Percentiles rank a stretch among this genome's conserved stretches.
Evolutionary conservation across 2,113 vertebrate species (phyloP).

Genomic region (Bujurquina vittata): DNA sequence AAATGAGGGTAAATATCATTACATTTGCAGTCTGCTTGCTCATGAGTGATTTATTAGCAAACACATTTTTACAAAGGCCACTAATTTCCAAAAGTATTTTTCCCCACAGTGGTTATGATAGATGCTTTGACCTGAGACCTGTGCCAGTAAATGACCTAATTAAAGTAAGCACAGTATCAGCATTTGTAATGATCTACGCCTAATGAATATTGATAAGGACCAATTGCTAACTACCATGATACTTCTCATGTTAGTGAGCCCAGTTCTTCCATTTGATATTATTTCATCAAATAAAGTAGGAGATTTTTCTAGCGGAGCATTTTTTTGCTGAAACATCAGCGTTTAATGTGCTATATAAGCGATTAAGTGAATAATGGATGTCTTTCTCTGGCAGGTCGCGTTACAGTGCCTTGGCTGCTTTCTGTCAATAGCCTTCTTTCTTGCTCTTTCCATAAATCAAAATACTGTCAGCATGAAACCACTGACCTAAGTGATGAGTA

Average conservation of each 20-base stretch:
- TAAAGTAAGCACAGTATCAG: neutral
- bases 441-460: slow-evolving; percentile 44
- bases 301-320: neutral
- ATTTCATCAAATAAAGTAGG: neutral
- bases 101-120: neutral
- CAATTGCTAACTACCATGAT: neutral
- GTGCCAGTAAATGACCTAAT: neutral
- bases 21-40: neutral
- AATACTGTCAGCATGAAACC: slow-evolving; percentile 28
- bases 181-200: neutral
- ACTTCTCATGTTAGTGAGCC: neutral
- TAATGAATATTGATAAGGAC: neutral
- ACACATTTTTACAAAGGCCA: neutral
- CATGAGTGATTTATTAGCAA: neutral
- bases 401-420: slow-evolving; percentile 8
- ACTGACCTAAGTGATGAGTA: slow-evolving; percentile 12
- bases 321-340: slow-evolving; percentile 5
- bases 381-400: neutral
- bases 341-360: slow-evolving; percentile 37
- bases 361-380: slow-evolving; percentile 41
- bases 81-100: neutral
- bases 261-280: neutral
- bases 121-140: neutral
- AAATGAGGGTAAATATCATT: neutral
- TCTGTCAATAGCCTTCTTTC: slow-evolving; percentile 33